Evolutionary conservation across 2,888 invertebrate genomes (phyloP), one percentile per base, ranked within the genome.

Genomic region (Steinernema hermaphroditum): DNA sequence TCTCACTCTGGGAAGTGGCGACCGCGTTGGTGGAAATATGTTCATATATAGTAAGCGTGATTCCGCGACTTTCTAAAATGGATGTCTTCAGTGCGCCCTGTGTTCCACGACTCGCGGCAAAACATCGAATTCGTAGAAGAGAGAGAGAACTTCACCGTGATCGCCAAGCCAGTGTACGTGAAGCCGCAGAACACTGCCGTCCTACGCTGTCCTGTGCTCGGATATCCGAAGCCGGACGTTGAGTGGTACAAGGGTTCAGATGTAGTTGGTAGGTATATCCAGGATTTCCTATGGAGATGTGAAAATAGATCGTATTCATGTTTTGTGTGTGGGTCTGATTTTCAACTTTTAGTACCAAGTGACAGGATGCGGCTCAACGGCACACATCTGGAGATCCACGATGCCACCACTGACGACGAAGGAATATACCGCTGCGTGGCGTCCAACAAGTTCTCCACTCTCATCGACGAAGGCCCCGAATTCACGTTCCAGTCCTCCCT

Each of bases 361-460:
- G 43, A 41, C 43, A 41, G 16, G 43, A 41, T 41, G 9, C 8
- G 16, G 27, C 8, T 50, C 22, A 50, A 22, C 24, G 71, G 71
- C 12, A 73, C 70, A 9, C 43, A 74, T n/a, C 54, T 76, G 41
- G 41, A 49, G 41, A 82, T 81, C 54, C 69, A 68, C 0, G 72
- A 76, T 8, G 77, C 76, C n/a, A 68, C 70, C 8, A 78, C 77
- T 0, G 27, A 71, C 14, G 82, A 83, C 49, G 74, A 72, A 19
- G 82, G 80, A 12, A 72, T 74, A n/a, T 83, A 83, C 75, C 74
- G 80, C n/a, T 84, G 84, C 70, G 74, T 76, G 19, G 83, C 80
- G 9, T 75, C 72, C 43, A 84, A 84, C 54, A 69, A 74, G 44
- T 84, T 81, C 73, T 75, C 81, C 16, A 50, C 73, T 12, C 24